Base-by-base conservation (phyloP, 53 echinoderm and acorn worm species). In the Henricia sp. region DNA sequence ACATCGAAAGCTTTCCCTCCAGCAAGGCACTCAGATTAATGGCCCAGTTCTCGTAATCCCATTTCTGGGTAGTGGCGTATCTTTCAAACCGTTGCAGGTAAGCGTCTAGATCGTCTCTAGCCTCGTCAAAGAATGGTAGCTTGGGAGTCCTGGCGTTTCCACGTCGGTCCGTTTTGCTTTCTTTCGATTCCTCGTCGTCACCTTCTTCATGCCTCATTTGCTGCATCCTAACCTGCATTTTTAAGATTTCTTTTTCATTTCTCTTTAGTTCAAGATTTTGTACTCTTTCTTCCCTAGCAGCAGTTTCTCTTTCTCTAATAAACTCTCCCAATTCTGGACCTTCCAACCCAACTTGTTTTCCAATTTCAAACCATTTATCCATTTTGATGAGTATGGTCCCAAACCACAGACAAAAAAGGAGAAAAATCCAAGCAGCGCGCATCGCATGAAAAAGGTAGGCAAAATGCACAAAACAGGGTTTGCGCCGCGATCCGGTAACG, bases 81-180 rank as follows among this genome's bases (percentile, higher is more conserved):
- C 80, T 52, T 28, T 90, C 90, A 50, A 69, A 90, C 35, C 86
- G 50, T 28, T 82, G 64, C 32, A 91, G 37, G 63, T 91, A 91
- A 8, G 89, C 77, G 57, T 86, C 92, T 3, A 92, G 23, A 50
- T 91, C 74, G 44, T 88, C 87, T 28, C 56, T 83, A 17, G 69
- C 73, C n/a, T 91, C 89, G 53, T 73, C 53, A 72, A 87, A 91
- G 17, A 48, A 24, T 2, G 87, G 91, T 19, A 91, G 82, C 52
- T 87, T 83, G 23, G 87, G 87, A 17, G 60, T 44, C 19, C 63
- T 19, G 24, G 59, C 28, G 1, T 4, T 50, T 0, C 16, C 33
- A 1, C 17, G 14, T 38, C 20, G 41, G n/a, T n/a, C n/a, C n/a
- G n/a, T n/a, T 23, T 19, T 52, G 37, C 34, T 58, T 32, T 8